These are phyloP conservation scores for Drosophila pachea DNA, from an alignment of 1,140 invertebrate species.

Conservation along the genomic window DNA sequence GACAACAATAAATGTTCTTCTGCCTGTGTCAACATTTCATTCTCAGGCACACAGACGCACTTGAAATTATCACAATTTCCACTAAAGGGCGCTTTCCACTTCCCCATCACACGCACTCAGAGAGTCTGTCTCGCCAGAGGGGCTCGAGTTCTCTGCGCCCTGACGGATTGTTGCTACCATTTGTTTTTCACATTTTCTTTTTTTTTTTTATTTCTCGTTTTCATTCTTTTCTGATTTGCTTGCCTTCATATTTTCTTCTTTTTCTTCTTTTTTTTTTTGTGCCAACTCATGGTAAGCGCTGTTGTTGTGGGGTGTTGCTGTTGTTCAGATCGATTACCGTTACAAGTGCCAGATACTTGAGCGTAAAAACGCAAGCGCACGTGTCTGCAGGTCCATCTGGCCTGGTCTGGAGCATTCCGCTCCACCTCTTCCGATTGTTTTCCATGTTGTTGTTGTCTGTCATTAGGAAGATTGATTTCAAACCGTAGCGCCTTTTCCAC, in stretches of 20 bases:
- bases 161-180: slow-evolving; percentile 32
- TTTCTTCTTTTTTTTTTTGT: slow-evolving; percentile 11
- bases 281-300: slow-evolving; percentile 37
- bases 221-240: no score
- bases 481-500: slow-evolving; percentile 53
- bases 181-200: slow-evolving; percentile 12
- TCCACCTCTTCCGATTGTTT: background rate
- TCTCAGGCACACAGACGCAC: background rate
- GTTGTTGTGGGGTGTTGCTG: slow-evolving; percentile 58
- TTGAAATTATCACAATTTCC: slow-evolving; percentile 14
- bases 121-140: background rate
- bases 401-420: background rate
- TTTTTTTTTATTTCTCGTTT: no score
- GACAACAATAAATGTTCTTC: no score
- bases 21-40: background rate
- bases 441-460: slow-evolving; percentile 48
- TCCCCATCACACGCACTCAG: background rate
- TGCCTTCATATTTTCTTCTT: background rate
- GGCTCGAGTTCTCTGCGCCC: slow-evolving; percentile 18
- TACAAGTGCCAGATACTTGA: slow-evolving; percentile 75
- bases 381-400: slow-evolving; percentile 57
- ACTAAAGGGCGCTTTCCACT: background rate
- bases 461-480: slow-evolving; percentile 76
- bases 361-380: slow-evolving; percentile 68
- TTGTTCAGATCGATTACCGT: slow-evolving; percentile 72